A percentile compares a stretch with the other conserved stretches of the same genome.
Evolutionary conservation across 2,888 invertebrate genomes (phyloP).

Genomic region (Xestia sexstrigata): DNA sequence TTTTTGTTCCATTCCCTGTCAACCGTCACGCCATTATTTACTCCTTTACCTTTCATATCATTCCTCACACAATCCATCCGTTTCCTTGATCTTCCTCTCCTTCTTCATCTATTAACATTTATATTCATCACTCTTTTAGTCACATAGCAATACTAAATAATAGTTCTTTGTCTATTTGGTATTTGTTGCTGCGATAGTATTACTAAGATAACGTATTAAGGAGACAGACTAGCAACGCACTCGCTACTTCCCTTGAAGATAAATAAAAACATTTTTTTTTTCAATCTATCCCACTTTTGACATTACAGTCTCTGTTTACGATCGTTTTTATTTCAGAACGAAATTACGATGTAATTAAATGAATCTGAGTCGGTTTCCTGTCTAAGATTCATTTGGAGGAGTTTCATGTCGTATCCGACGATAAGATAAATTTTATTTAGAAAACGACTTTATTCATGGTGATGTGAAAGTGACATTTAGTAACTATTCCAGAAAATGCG

Average conservation of each 20-base stretch:
- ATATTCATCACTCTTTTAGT: no score
- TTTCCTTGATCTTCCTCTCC: no score
- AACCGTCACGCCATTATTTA: no score
- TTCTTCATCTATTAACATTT: no score
- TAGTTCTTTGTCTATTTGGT: slow-evolving; percentile 16
- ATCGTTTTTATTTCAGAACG: slow-evolving; percentile 61
- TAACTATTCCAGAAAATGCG: slow-evolving; percentile 31
- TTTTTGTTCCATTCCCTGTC: no score
- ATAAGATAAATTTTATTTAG: slow-evolving; percentile 52
- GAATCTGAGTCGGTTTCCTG: slow-evolving; percentile 71
- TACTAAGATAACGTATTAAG: slow-evolving; percentile 40
- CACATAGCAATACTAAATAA: neutral
- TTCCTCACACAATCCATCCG: no score
- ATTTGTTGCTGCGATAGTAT: slow-evolving; percentile 6
- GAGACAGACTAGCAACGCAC: slow-evolving; percentile 11
- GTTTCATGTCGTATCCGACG: slow-evolving; percentile 39
- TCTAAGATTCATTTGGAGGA: slow-evolving; percentile 56
- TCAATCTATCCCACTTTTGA: slow-evolving; percentile 51
- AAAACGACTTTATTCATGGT: slow-evolving; percentile 43
- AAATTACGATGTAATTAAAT: slow-evolving; percentile 73
- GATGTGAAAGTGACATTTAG: slow-evolving; percentile 38
- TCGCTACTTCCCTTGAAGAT: slow-evolving; percentile 49
- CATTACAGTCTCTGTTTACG: slow-evolving; percentile 61
- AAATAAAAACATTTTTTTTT: slow-evolving; percentile 36
- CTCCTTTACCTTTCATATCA: no score